Percentiles rank a stretch among this genome's conserved stretches.
Evolutionary conservation across 2,888 invertebrate species (phyloP).

Genomic region (Scaptomyza polygonia): DNA sequence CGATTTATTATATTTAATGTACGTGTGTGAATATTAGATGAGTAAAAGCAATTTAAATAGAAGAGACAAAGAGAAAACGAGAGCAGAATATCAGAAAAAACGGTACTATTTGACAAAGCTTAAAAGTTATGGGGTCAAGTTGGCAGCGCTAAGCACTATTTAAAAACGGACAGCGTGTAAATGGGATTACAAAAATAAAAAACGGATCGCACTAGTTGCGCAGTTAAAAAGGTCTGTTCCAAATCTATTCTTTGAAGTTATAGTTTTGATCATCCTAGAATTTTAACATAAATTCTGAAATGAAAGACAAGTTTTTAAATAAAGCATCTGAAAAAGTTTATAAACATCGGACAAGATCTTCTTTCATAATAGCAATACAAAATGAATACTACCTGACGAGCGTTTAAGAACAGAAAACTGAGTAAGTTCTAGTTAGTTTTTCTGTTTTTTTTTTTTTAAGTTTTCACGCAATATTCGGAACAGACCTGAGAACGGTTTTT

Average conservation of each 20-base stretch:
- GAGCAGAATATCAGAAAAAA: conserved; percentile 41
- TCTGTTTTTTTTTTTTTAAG: no score
- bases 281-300: no score
- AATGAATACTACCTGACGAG: no score
- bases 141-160: conserved; percentile 37
- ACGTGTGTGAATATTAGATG: conserved; percentile 42
- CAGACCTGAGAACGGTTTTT: conserved; percentile 2
- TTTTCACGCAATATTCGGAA: conserved; percentile 16
- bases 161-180: conserved; percentile 17
- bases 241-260: background rate
- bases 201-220: conserved; percentile 32
- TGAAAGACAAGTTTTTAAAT: no score
- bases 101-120: conserved; percentile 40
- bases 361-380: no score
- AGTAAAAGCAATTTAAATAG: conserved; percentile 61
- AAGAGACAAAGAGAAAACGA: conserved; percentile 66
- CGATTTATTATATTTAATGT: conserved; percentile 33
- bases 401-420: no score
- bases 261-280: no score
- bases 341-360: background rate
- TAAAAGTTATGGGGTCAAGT: conserved; percentile 35
- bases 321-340: background rate
- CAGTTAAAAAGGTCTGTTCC: conserved; percentile 27
- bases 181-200: conserved; percentile 2
- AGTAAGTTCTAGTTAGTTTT: no score